Evolutionary conservation across 2,888 invertebrate species (phyloP).

Genomic region (Clunio marinus): DNA sequence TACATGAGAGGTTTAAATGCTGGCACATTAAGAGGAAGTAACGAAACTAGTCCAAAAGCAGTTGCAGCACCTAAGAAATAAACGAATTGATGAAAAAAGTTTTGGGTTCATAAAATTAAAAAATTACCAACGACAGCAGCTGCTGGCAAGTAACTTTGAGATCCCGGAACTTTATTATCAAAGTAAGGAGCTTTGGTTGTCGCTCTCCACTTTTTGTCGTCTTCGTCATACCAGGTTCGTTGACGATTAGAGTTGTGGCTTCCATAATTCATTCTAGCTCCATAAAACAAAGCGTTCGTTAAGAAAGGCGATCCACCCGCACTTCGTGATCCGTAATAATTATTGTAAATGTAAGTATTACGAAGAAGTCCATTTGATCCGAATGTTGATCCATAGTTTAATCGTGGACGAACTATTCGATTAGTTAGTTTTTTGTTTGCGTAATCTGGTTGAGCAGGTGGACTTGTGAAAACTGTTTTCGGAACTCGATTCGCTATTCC

Average conservation of each 20-base stretch:
- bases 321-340: not conserved
- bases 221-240: slow-evolving; percentile 11
- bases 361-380: not conserved
- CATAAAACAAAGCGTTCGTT: slow-evolving; percentile 25
- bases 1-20: slow-evolving; percentile 7
- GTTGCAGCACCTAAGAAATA: slow-evolving; percentile 9
- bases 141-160: not conserved
- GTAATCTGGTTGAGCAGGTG: slow-evolving; percentile 9
- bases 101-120: not conserved
- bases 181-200: slow-evolving; percentile 24
- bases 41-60: slow-evolving; percentile 19
- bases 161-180: slow-evolving; percentile 27
- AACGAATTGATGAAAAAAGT: not conserved
- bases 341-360: slow-evolving; percentile 21
- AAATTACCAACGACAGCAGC: slow-evolving; percentile 9
- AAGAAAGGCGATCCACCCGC: not conserved
- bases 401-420: too few species aligned
- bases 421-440: not conserved
- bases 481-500: slow-evolving; percentile 10
- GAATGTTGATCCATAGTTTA: not conserved
- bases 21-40: slow-evolving; percentile 11
- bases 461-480: not conserved
- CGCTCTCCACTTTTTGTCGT: slow-evolving; percentile 13
- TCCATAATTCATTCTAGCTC: slow-evolving; percentile 3
- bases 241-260: not conserved